Evolutionary conservation across 64 coral and sea anemone genomes (phyloP), one percentile per base, ranked within the genome.

Genomic region (Pocillopora verrucosa): DNA sequence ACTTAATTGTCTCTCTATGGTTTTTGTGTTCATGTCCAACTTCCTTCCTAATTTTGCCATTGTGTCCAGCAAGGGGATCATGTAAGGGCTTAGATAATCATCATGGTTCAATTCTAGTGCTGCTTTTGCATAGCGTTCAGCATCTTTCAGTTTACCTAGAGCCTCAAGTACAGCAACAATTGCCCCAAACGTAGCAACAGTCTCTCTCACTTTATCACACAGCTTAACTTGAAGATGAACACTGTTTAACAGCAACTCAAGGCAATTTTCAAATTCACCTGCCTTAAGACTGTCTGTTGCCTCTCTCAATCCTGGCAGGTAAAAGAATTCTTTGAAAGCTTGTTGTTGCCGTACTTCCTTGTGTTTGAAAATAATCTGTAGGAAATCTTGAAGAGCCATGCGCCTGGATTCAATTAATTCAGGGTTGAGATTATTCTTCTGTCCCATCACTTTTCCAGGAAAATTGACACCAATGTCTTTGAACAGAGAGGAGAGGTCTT

Each of bases 211-310:
- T 56, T 91, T 64, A 75, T 99, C 97, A 35, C 86, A 87, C 83
- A 99, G 78, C 75, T 99, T 99, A 60, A 95, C 91, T 77, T 99
- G 97, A 57, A 99, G 91, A 24, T 99, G 97, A 11, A 99, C 59
- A 2, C 83, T 92, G 87, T 99, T 99, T 84, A 93, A 64, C 0
- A 95, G 86, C 58, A 95, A 86, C 81, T 87, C 80, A 79, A 99
- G 76, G 13, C 90, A 82, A 78, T 93, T 79, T 26, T 84, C 78
- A 34, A 95, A 88, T 87, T 93, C 87, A 5, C 97, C 94, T 60
- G 94, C 94, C 72, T 92, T 88, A 59, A 99, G 92, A 60, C 86
- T 58, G 34, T 91, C 80, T 30, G 83, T 91, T 15, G 94, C 97
- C 76, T 91, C 76, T 89, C 86, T 76, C 36, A 99, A 61, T 41